These are phyloP conservation scores for Donacobius atricapilla DNA, from an alignment of 2,113 vertebrate species.

Conservation along the genomic window DNA sequence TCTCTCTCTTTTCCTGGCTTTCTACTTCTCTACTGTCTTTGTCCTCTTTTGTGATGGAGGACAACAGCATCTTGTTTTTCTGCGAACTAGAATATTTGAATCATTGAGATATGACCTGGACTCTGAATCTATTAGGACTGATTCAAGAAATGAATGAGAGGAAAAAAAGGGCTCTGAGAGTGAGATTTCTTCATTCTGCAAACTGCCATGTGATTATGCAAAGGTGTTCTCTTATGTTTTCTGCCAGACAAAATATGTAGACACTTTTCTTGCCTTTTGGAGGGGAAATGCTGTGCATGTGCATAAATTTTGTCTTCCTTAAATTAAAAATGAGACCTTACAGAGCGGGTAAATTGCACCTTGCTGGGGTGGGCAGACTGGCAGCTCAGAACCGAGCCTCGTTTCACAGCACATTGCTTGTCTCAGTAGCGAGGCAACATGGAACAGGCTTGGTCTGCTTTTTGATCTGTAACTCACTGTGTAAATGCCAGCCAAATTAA, in stretches of 20 bases:
- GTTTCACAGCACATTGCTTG: conserved; percentile 44
- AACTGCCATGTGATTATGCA: conserved; percentile 26
- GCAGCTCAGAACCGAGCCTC: background rate
- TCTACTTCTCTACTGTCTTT: background rate
- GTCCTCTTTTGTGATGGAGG: background rate
- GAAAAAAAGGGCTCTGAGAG: background rate
- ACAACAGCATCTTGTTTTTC: background rate
- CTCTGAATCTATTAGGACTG: background rate
- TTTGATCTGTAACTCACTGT: conserved; percentile 45
- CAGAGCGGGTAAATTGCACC: background rate
- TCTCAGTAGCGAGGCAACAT: conserved; percentile 31
- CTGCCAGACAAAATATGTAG: conserved; percentile 59
- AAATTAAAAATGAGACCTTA: conserved; percentile 33
- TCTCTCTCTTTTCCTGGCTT: background rate
- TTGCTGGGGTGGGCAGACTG: background rate
- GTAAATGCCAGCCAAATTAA: conserved; percentile 67
- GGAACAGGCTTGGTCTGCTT: conserved; percentile 44
- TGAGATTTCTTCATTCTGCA: conserved; percentile 15
- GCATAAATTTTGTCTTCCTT: conserved; percentile 26
- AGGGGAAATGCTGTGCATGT: conserved; percentile 29
- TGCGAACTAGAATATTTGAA: background rate
- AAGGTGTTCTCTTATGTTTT: conserved; percentile 36
- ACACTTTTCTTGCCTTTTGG: conserved; percentile 33
- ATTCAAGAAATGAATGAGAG: background rate
- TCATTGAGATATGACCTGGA: background rate